Evolutionary conservation across 2,888 invertebrate genomes (phyloP).

Genomic region (Muscina levida): DNA sequence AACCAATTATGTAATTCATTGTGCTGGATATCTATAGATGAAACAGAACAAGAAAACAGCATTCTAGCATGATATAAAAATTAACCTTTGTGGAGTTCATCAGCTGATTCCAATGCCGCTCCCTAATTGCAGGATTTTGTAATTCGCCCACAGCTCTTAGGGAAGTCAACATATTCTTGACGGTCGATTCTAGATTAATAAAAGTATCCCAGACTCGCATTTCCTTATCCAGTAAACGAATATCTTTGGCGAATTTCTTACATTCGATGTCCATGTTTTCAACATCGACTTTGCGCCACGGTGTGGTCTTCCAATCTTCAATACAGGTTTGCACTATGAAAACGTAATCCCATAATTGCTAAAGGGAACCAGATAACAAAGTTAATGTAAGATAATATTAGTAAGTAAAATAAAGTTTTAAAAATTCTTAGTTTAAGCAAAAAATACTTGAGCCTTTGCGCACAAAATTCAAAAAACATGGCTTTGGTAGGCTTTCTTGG

Average conservation of each 20-base stretch:
- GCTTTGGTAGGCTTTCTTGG: constrained; percentile 22
- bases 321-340: constrained; percentile 94
- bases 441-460: constrained; percentile 43
- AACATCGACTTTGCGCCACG: constrained; percentile 97
- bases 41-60: background rate
- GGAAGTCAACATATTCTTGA: constrained; percentile 98
- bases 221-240: constrained; percentile 94
- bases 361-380: background rate
- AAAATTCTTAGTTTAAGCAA: background rate
- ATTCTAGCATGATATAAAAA: constrained; percentile 39
- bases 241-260: constrained; percentile 97
- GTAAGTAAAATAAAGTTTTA: constrained; percentile 9
- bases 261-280: constrained; percentile 99
- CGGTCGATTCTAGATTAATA: constrained; percentile 91
- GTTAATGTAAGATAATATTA: background rate
- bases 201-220: constrained; percentile 97
- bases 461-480: constrained; percentile 59
- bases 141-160: constrained; percentile 96
- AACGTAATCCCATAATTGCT: constrained; percentile 98
- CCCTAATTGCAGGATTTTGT: constrained; percentile 97
- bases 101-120: constrained; percentile 97
- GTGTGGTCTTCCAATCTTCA: constrained; percentile 98
- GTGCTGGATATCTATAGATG: background rate
- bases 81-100: constrained; percentile 96
- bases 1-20: constrained; percentile 15